Percentiles rank a stretch among this genome's conserved stretches.
These are phyloP conservation scores for Ciconia maguari DNA, from an alignment of 2,113 vertebrate genomes.

Conservation along the genomic window DNA sequence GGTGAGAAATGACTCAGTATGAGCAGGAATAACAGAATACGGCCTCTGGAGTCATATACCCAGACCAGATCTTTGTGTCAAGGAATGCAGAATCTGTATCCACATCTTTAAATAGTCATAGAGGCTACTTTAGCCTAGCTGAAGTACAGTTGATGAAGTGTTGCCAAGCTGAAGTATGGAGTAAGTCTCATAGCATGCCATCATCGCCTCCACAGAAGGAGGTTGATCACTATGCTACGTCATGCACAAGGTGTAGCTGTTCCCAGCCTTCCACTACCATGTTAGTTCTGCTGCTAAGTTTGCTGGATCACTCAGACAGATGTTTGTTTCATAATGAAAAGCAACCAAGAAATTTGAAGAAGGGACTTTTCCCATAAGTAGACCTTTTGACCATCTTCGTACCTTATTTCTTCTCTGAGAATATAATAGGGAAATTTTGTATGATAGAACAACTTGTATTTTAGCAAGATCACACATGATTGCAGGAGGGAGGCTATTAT, in stretches of 20 bases:
- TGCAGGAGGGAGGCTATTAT: background rate
- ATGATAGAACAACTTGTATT: background rate
- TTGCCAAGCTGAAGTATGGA: background rate
- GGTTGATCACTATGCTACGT: rapidly evolving
- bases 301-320: background rate
- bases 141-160: background rate
- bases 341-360: background rate
- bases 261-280: background rate
- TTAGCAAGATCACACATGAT: background rate
- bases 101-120: background rate
- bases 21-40: background rate
- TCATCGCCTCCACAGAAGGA: background rate
- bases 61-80: background rate
- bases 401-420: background rate
- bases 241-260: rapidly evolving
- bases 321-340: background rate
- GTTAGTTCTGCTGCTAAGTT: background rate
- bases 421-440: background rate
- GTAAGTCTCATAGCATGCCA: background rate
- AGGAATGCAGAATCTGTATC: background rate
- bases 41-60: rapidly evolving
- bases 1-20: background rate
- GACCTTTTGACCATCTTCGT: background rate
- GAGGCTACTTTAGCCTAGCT: background rate
- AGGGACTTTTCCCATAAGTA: background rate